Percentiles rank a stretch among this genome's conserved stretches.
Evolutionary conservation across 2,113 vertebrate genomes (phyloP).

Genomic region (Indicator indicator): DNA sequence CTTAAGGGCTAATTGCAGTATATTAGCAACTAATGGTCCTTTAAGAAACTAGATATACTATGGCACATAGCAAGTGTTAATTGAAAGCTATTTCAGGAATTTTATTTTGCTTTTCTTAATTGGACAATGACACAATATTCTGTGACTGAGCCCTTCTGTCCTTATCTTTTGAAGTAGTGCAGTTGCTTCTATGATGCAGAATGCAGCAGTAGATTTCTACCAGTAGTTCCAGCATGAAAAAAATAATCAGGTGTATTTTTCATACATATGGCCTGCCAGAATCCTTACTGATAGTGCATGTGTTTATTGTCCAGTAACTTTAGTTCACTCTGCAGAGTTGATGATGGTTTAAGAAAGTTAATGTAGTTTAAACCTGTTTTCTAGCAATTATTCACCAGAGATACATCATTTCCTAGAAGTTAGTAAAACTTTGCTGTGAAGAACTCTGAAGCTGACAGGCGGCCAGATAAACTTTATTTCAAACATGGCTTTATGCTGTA

Average conservation of each 20-base stretch:
- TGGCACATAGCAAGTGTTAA: slow-evolving; percentile 52
- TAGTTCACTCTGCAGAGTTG: background rate
- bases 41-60: slow-evolving; percentile 57
- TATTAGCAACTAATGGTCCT: slow-evolving; percentile 70
- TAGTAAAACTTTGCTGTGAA: background rate
- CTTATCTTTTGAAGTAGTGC: background rate
- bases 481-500: background rate
- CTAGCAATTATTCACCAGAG: background rate
- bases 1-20: slow-evolving; percentile 65
- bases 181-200: background rate
- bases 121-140: slow-evolving; percentile 43
- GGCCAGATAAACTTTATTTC: background rate
- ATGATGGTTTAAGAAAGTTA: background rate
- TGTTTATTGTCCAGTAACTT: background rate
- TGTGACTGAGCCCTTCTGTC: slow-evolving; percentile 1
- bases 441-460: background rate
- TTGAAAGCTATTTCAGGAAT: slow-evolving; percentile 61
- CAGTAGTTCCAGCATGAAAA: background rate
- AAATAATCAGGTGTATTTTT: background rate
- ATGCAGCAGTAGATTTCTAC: background rate
- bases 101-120: slow-evolving; percentile 62
- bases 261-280: background rate
- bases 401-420: background rate
- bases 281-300: background rate
- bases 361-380: background rate